Evolutionary conservation across 2,888 invertebrate species (phyloP).

Genomic region (Megaustenia siamemsis): DNA sequence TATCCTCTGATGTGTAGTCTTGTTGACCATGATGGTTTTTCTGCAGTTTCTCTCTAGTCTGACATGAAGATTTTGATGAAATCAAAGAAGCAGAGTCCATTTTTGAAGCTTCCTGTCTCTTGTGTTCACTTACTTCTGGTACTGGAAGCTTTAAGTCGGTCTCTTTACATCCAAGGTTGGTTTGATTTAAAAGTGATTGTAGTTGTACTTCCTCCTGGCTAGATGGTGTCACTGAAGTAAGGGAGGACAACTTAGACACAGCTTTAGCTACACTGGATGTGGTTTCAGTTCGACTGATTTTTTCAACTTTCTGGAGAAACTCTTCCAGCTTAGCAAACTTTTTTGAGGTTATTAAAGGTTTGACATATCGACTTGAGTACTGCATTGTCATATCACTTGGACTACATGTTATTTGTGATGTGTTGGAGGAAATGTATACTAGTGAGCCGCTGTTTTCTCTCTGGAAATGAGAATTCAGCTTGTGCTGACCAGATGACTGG

Average conservation of each 20-base stretch:
- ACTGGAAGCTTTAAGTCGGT: background rate
- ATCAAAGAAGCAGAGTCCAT: no score
- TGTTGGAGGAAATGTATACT: conserved; percentile 4
- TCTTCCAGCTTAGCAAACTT: conserved; percentile 29
- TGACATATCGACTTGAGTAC: background rate
- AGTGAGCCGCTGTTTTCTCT: conserved; percentile 19
- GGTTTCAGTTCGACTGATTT: background rate
- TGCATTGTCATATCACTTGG: background rate
- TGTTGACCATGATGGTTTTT: background rate
- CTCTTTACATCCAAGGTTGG: background rate
- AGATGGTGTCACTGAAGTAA: conserved; percentile 24
- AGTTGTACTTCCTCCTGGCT: conserved; percentile 31
- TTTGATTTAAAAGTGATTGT: background rate
- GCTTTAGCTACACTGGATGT: background rate
- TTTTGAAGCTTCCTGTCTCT: background rate
- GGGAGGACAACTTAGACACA: conserved; percentile 26
- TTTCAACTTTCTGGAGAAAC: conserved; percentile 35
- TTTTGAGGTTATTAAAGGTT: background rate
- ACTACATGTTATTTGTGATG: background rate
- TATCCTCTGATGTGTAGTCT: background rate
- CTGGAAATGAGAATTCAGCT: conserved; percentile 17
- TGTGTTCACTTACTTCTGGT: no score
- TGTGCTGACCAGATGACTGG: background rate
- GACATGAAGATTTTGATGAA: background rate
- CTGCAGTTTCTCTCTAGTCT: background rate